Conservation (phyloP, 2,113 vertebrate species). For the Archilochus colubris region DNA sequence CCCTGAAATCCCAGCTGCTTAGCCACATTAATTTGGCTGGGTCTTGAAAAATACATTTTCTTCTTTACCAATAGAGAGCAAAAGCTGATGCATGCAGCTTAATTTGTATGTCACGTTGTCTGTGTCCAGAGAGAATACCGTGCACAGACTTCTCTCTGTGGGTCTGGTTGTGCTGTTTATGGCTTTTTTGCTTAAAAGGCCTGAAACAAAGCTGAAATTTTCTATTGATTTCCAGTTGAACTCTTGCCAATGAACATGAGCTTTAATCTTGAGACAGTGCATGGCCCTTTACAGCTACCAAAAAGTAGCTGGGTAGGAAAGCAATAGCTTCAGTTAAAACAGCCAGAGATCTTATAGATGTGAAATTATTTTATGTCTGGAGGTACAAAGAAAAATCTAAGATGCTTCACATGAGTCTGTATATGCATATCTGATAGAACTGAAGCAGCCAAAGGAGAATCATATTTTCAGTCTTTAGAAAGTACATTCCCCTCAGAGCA, state of each 20-base stretch:
- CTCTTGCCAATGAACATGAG: conserved; percentile 20
- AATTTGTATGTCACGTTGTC: conserved; percentile 11
- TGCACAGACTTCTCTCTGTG: not conserved
- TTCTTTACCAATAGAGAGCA: conserved; percentile 18
- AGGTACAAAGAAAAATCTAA: not conserved
- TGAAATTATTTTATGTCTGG: not conserved
- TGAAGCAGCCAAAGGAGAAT: conserved; percentile 46
- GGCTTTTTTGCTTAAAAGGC: not conserved
- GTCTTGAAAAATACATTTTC: conserved; percentile 18
- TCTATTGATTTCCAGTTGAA: conserved; percentile 8
- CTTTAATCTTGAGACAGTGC: not conserved
- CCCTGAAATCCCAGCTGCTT: conserved; percentile 41
- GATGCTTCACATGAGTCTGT: not conserved
- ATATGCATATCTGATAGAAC: not conserved
- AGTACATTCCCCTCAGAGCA: not conserved
- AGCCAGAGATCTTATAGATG: not conserved
- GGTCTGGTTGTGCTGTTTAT: not conserved
- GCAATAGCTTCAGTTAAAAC: not conserved
- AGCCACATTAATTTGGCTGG: conserved; percentile 2
- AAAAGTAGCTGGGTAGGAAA: not conserved
- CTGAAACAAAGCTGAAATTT: conserved; percentile 15
- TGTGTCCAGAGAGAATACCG: not conserved
- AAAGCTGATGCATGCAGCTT: conserved; percentile 1
- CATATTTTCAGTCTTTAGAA: conserved; percentile 26
- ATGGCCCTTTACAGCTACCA: not conserved